These are phyloP conservation scores for Cydia strobilella DNA, from an alignment of 1,140 invertebrate genomes.

Conservation along the genomic window DNA sequence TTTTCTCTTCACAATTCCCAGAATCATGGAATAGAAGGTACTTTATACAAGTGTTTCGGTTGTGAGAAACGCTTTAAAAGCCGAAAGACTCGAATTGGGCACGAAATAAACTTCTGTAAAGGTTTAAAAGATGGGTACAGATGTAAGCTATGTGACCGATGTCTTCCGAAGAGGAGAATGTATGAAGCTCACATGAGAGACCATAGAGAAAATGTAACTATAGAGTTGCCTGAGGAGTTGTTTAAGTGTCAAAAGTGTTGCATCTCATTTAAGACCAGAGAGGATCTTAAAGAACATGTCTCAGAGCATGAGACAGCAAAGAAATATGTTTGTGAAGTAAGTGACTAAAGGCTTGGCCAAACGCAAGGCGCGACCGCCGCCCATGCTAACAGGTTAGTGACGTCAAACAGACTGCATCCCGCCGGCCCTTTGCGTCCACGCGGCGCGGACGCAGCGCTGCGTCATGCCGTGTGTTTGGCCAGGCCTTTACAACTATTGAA, in stretches of 20 bases:
- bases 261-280: slow-evolving; percentile 53
- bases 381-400: too few relatives aligned
- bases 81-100: slow-evolving; percentile 52
- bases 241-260: slow-evolving; percentile 65
- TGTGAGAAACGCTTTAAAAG: slow-evolving; percentile 64
- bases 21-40: slow-evolving; percentile 58
- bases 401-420: too few relatives aligned
- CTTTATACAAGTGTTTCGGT: slow-evolving; percentile 64
- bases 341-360: too few relatives aligned
- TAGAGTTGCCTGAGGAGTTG: slow-evolving; percentile 54
- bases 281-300: slow-evolving; percentile 52
- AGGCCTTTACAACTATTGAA: too few relatives aligned
- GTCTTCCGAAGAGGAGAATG: slow-evolving; percentile 54
- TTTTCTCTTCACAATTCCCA: slow-evolving; percentile 54
- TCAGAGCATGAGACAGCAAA: slow-evolving; percentile 49
- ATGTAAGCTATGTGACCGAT: slow-evolving; percentile 56
- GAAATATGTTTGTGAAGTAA: slow-evolving; percentile 71
- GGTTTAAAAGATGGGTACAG: slow-evolving; percentile 66
- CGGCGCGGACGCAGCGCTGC: too few relatives aligned
- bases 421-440: too few relatives aligned
- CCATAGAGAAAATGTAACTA: slow-evolving; percentile 51
- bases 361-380: too few relatives aligned
- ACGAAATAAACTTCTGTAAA: slow-evolving; percentile 66
- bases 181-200: slow-evolving; percentile 62
- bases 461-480: too few relatives aligned